Evolutionary conservation across 1,140 invertebrate species (phyloP).

Genomic region (Psilanteris sp.): DNA sequence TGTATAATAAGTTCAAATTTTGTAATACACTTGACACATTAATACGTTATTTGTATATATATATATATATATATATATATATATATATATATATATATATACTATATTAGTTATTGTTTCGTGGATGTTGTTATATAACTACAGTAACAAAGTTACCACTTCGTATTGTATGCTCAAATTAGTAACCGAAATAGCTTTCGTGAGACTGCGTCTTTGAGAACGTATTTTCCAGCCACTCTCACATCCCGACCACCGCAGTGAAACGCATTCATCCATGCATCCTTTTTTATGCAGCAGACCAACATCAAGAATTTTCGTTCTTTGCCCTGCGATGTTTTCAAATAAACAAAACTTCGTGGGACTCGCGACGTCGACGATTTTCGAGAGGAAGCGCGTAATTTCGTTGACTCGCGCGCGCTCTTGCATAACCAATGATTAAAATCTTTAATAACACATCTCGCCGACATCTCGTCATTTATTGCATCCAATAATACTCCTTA

Average conservation of each 20-base stretch:
- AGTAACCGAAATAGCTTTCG: slow-evolving; percentile 16
- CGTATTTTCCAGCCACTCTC: slow-evolving; percentile 5
- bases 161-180: slow-evolving; percentile 12
- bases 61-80: too few relatives aligned
- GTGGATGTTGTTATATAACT: slow-evolving; percentile 23
- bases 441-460: slow-evolving; percentile 25
- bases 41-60: slow-evolving; percentile 16
- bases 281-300: slow-evolving; percentile 1
- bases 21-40: slow-evolving; percentile 19
- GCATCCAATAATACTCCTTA: slow-evolving; percentile 16
- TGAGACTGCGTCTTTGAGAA: slow-evolving; percentile 7
- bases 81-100: too few relatives aligned
- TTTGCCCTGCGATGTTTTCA: slow-evolving; percentile 4
- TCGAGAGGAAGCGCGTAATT: slow-evolving; percentile 4
- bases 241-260: slow-evolving; percentile 4
- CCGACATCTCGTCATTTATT: slow-evolving; percentile 8
- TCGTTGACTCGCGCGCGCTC: slow-evolving; percentile 7
- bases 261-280: slow-evolving; percentile 3
- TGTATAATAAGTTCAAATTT: slow-evolving; percentile 12
- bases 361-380: slow-evolving; percentile 7
- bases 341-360: slow-evolving; percentile 8
- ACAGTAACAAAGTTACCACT: not conserved
- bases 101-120: slow-evolving; percentile 35
- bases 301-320: slow-evolving; percentile 11
- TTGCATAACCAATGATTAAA: slow-evolving; percentile 35